Evolutionary conservation across 2,797 vertebrate genomes (phyloP).

Genomic region (Spinus pinus): DNA sequence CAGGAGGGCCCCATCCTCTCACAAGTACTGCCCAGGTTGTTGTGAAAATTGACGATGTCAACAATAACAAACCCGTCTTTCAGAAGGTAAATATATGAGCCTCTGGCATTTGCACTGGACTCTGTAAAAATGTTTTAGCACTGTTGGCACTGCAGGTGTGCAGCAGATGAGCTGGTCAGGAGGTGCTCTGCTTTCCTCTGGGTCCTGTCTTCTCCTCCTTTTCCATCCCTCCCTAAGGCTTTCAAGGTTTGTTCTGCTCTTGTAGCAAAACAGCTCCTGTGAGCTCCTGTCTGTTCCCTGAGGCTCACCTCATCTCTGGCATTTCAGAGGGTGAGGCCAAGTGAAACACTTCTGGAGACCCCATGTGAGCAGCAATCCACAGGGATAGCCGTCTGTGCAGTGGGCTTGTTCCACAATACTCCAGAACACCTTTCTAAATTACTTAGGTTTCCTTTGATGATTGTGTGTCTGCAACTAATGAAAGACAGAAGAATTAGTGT

Average conservation of each 20-base stretch:
- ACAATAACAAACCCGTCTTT: conserved; percentile 91
- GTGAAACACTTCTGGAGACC: not conserved
- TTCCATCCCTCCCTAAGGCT: not conserved
- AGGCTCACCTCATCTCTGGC: not conserved
- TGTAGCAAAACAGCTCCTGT: not conserved
- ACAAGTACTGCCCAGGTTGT: conserved; percentile 83
- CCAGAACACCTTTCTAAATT: not conserved
- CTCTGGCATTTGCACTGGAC: not conserved
- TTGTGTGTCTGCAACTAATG: not conserved
- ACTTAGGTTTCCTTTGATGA: not conserved
- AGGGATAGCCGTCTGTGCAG: not conserved
- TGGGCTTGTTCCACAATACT: not conserved
- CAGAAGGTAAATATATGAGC: conserved; percentile 77
- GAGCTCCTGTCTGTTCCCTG: not conserved
- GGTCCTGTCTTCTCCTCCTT: not conserved
- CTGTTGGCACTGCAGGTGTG: not conserved
- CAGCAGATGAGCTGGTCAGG: not conserved
- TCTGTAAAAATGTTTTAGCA: not conserved
- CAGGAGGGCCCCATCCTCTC: conserved; percentile 82
- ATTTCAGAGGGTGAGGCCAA: not conserved
- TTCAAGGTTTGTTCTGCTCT: not conserved
- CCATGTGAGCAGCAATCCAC: not conserved
- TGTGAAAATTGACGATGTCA: conserved; percentile 87
- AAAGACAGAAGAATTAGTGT: not conserved
- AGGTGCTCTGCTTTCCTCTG: not conserved